These are phyloP conservation scores for Parauchenoglanis punctatus DNA, from an alignment of 2,797 vertebrate species.

Conservation along the genomic window DNA sequence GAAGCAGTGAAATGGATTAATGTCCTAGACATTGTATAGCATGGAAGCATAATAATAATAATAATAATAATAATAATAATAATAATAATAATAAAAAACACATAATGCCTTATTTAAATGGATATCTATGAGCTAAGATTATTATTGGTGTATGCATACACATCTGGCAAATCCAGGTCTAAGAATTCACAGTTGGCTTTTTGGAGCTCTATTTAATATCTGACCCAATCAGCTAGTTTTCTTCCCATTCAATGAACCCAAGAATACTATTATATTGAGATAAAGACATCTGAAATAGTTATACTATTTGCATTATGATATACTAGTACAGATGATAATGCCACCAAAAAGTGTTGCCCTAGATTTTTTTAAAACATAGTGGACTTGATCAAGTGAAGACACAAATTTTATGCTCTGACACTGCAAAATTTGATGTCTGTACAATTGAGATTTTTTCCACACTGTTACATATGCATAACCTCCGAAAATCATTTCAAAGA, in stretches of 20 bases:
- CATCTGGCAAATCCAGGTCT: neutral
- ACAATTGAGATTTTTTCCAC: neutral
- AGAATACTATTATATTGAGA: neutral
- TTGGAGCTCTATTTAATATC: neutral
- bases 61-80: constrained; percentile 57
- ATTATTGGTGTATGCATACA: neutral
- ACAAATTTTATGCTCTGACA: neutral
- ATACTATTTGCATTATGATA: neutral
- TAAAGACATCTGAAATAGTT: neutral
- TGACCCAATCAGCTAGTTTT: neutral
- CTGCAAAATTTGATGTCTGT: neutral
- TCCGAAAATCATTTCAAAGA: neutral
- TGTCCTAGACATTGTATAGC: constrained; percentile 86
- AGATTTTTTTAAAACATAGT: neutral
- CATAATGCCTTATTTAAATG: neutral
- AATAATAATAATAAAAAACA: constrained; percentile 51
- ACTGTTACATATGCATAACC: neutral
- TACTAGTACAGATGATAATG: neutral
- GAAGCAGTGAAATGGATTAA: constrained; percentile 89
- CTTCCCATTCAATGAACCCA: neutral
- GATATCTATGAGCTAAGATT: neutral
- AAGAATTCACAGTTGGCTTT: constrained; percentile 3
- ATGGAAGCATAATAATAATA: constrained; percentile 54
- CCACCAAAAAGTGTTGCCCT: neutral
- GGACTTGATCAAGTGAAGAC: neutral